phyloP scores from a whole-genome alignment of 2,797 vertebrate genomes.

The Enteromius mattozi region DNA sequence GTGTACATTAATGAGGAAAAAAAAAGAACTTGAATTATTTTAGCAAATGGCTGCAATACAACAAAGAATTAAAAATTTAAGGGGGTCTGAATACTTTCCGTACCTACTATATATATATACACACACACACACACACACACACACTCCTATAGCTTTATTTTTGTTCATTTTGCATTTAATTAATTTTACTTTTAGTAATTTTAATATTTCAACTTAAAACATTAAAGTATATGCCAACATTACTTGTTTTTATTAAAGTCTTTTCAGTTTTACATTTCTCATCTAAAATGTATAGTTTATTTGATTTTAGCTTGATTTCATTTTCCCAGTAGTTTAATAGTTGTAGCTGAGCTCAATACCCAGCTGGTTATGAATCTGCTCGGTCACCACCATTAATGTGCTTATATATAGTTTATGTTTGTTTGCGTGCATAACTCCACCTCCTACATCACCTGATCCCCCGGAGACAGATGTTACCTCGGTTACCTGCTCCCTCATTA shows the following conservation, averaged over 20 bases:
- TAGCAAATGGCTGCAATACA: too few species aligned
- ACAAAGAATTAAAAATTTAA: too few species aligned
- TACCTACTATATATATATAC: too few species aligned
- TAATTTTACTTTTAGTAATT: neutral
- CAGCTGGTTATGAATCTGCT: constrained; percentile 24
- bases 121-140: too few species aligned
- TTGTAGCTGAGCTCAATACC: neutral
- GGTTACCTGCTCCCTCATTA: constrained; percentile 73
- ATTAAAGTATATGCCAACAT: too few species aligned
- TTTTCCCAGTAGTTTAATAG: too few species aligned
- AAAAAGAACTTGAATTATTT: too few species aligned
- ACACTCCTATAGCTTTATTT: too few species aligned
- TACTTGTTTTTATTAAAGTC: neutral
- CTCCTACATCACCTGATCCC: constrained; percentile 44
- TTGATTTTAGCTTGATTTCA: neutral
- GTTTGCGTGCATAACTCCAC: neutral
- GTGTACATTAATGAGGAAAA: too few species aligned
- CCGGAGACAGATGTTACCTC: constrained; percentile 68
- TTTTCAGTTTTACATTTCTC: neutral
- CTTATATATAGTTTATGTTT: constrained; percentile 22
- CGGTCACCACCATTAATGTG: constrained; percentile 11
- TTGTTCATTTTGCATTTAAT: too few species aligned
- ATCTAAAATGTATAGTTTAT: neutral
- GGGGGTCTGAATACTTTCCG: too few species aligned
- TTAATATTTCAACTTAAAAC: too few species aligned